A percentile compares a stretch with the other conserved stretches of the same genome.
phyloP scores from a whole-genome alignment of 1,140 invertebrate species.

The Sogatella furcifera region DNA sequence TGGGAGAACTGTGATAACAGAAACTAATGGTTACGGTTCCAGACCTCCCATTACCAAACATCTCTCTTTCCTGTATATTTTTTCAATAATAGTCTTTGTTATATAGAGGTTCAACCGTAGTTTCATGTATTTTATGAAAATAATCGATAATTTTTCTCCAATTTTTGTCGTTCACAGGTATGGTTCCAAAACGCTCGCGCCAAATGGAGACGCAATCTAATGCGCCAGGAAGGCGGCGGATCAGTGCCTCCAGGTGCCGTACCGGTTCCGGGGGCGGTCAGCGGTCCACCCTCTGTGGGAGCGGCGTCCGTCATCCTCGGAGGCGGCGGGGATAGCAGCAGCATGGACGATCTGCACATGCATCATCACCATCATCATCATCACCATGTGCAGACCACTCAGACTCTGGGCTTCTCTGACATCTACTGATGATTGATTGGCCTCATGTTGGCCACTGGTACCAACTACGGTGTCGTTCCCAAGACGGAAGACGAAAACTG shows the following conservation, averaged over 20 bases:
- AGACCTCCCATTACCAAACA: too few species aligned
- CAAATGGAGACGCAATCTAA: constrained; percentile 83
- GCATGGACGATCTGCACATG: constrained; percentile 36
- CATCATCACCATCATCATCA: constrained; percentile 37
- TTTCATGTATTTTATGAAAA: too few species aligned
- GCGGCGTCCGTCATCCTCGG: constrained; percentile 31
- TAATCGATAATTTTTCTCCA: too few species aligned
- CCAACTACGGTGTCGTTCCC: too few species aligned
- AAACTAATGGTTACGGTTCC: too few species aligned
- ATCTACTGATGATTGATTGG: constrained; percentile 29
- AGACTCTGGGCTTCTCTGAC: constrained; percentile 36
- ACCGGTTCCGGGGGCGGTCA: constrained; percentile 9
- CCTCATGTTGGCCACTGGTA: too few species aligned
- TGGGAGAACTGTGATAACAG: too few species aligned
- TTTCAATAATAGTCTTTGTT: too few species aligned
- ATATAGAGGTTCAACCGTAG: too few species aligned
- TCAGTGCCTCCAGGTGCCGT: constrained; percentile 22
- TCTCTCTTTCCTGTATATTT: too few species aligned
- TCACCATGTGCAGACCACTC: constrained; percentile 35
- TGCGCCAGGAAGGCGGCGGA: constrained; percentile 57
- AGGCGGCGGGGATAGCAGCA: constrained; percentile 31
- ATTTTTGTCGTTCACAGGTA: constrained; percentile 52
- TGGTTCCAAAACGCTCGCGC: constrained; percentile 98
- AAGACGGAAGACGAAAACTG: too few species aligned
- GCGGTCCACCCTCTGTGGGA: constrained; percentile 30